Evolutionary conservation across 2,888 invertebrate species (phyloP).

Genomic region (Orthonevra nobilis): DNA sequence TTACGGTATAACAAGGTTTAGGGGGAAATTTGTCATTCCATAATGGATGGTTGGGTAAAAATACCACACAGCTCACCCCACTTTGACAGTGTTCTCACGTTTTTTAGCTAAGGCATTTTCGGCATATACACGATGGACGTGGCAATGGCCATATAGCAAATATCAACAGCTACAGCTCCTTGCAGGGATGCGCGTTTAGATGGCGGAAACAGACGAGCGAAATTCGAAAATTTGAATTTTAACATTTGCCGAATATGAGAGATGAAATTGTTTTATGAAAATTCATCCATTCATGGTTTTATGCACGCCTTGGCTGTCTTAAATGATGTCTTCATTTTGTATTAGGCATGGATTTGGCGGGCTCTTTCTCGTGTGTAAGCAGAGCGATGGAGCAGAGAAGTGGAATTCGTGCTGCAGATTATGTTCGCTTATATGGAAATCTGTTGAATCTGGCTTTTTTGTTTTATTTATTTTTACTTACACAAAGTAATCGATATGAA

Average conservation of each 20-base stretch:
- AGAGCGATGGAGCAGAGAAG: background rate
- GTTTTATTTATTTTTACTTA: too few relatives aligned
- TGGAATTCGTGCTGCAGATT: constrained; percentile 7
- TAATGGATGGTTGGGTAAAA: too few relatives aligned
- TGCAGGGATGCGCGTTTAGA: constrained; percentile 1
- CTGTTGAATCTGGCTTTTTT: background rate
- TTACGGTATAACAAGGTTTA: background rate
- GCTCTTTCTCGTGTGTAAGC: too few relatives aligned
- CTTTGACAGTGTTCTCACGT: constrained; percentile 5
- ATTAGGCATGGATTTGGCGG: background rate
- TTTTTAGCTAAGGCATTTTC: background rate
- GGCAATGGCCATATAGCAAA: too few relatives aligned
- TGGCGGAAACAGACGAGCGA: too few relatives aligned
- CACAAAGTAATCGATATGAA: background rate
- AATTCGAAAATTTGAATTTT: constrained; percentile 21
- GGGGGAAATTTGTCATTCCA: background rate
- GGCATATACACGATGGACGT: background rate
- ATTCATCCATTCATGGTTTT: constrained; percentile 26
- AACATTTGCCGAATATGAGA: constrained; percentile 4
- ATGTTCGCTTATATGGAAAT: constrained; percentile 11
- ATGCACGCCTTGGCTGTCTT: constrained; percentile 12
- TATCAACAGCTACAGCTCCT: constrained; percentile 4
- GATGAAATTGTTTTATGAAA: constrained; percentile 23
- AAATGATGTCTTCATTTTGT: constrained; percentile 8
- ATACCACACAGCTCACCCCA: background rate